Conservation (phyloP, 1,140 invertebrate genomes). For the Cryptotermes secundus region DNA sequence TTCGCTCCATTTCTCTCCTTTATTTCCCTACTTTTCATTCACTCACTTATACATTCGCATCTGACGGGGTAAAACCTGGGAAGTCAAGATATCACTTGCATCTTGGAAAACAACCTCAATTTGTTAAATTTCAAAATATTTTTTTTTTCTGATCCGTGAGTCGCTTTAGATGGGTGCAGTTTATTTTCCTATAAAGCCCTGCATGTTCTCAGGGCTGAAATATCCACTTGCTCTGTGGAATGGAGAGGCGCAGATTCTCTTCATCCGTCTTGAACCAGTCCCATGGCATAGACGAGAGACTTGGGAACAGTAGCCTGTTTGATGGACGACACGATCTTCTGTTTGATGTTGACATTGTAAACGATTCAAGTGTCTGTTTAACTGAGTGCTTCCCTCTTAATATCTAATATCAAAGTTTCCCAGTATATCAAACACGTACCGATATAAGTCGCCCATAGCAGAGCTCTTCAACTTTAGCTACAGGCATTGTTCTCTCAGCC, state of each 20-base stretch:
- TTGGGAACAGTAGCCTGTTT: neutral
- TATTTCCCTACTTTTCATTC: no score
- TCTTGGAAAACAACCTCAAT: no score
- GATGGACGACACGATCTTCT: neutral
- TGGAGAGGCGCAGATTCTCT: neutral
- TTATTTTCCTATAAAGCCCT: no score
- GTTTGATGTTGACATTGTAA: neutral
- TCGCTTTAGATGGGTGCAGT: no score
- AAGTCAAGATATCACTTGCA: no score
- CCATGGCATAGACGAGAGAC: neutral
- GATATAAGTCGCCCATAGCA: neutral
- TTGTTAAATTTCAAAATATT: no score
- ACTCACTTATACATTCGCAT: no score
- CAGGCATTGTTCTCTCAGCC: neutral
- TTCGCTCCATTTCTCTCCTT: no score
- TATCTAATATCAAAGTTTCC: neutral
- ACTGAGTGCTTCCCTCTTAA: neutral
- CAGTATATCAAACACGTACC: neutral
- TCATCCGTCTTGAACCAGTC: neutral
- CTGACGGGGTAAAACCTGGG: no score
- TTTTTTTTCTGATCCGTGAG: no score
- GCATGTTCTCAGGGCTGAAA: no score
- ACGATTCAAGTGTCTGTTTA: neutral
- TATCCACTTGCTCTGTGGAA: no score
- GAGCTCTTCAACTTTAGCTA: neutral